Evolutionary conservation across 2,888 invertebrate species (phyloP), one percentile per base, ranked within the genome.

Genomic region (Cacoxenus indagator): DNA sequence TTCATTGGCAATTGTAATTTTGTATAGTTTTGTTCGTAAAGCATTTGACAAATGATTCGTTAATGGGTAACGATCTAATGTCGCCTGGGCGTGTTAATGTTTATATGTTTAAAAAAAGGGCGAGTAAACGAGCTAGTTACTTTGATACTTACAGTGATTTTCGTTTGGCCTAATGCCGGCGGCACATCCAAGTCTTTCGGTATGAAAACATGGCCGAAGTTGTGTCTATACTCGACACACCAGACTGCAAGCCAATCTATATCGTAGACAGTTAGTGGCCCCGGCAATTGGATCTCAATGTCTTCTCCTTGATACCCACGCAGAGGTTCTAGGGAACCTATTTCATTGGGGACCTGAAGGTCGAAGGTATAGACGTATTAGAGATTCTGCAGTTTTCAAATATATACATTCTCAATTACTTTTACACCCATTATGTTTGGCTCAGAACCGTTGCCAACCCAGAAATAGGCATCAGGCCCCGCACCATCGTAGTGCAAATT

Each of bases 401-500:
- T 1, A 14, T 43, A n/a, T 64, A 31, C 51, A 64, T n/a, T 57
- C n/a, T 75, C 71, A 9, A 1, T 22, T 62, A 92, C 93, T 90
- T 96, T 96, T 76, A 93, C 92, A 29, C 96, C 96, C 87, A 93
- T 92, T 19, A 93, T 90, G 79, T 91, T 92, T 0, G 96, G 96
- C 76, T 95, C 94, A 0, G 92, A 89, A 4, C 96, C 96, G 78
- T 93, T 96, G 17, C 97, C 96, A n/a, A 96, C 96, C 95, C 95
- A 96, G 88, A 97, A 97, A 88, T 95, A 96, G 0, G 96, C 96
- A 85, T 96, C 96, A 0, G 96, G 96, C 0, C 96, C 96, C 1
- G 93, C 94, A 31, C 96, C 96, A 81, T 97, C 96, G 85, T 96
- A 97, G 84, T 96, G 96, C 77, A 97, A 89, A 89, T 96, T 96